A percentile compares a stretch with the other conserved stretches of the same genome.
Evolutionary conservation across 2,113 vertebrate genomes (phyloP).

Genomic region (Micromys minutus): DNA sequence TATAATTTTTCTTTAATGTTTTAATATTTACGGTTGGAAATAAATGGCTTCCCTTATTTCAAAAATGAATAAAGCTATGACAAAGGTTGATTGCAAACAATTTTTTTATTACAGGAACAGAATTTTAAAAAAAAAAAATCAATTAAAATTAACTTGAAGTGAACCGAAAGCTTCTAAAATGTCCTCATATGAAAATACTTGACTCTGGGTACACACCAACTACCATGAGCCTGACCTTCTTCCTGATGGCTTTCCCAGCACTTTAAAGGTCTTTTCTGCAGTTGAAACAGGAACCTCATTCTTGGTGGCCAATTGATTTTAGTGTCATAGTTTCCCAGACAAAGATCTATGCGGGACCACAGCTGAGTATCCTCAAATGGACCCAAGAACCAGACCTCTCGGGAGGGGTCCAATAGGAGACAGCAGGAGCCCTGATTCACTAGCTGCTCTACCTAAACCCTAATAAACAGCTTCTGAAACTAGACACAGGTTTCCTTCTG

Average conservation of each 20-base stretch:
- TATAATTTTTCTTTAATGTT: background rate
- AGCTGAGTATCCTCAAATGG: background rate
- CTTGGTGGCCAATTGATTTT: background rate
- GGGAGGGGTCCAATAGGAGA: background rate
- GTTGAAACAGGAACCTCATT: background rate
- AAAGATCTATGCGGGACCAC: accelerated
- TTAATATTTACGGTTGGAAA: conserved; percentile 21
- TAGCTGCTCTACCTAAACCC: background rate
- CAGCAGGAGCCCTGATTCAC: no score
- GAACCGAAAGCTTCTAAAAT: background rate
- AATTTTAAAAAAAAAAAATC: background rate
- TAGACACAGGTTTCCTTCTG: background rate
- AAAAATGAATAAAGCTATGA: conserved; percentile 15
- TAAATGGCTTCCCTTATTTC: background rate
- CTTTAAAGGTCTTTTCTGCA: background rate
- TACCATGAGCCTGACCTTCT: background rate
- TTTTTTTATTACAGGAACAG: conserved; percentile 6
- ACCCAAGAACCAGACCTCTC: no score
- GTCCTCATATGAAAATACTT: background rate
- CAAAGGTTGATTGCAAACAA: background rate
- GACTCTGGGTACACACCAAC: background rate
- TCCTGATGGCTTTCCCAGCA: background rate
- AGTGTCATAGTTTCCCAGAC: background rate
- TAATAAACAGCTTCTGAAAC: background rate
- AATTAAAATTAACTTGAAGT: background rate